Conservation (phyloP, 2,113 vertebrate species). For the Hippoglossus stenolepis region DNA sequence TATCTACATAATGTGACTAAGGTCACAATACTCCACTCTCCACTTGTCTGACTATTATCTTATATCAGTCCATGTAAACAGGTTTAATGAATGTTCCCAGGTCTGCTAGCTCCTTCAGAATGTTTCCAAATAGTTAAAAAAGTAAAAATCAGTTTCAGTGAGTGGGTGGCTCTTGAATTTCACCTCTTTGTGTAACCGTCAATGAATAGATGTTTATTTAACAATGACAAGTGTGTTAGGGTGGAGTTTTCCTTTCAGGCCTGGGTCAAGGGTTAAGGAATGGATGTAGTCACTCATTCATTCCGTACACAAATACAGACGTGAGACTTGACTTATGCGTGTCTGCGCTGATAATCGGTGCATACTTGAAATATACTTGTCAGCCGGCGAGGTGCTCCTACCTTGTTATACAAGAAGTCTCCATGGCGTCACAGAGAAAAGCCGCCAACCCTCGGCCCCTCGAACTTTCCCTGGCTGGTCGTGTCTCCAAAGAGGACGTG, state of each 20-base stretch:
- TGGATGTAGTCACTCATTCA: constrained; percentile 29
- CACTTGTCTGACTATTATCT: too few relatives aligned
- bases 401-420: constrained; percentile 30
- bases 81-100: background rate
- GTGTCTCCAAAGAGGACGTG: constrained; percentile 79
- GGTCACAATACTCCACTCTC: too few relatives aligned
- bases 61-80: too few relatives aligned
- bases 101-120: background rate
- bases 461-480: constrained; percentile 50
- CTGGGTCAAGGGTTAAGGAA: constrained; percentile 41
- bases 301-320: constrained; percentile 8
- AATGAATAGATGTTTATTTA: constrained; percentile 20
- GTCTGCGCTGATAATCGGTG: constrained; percentile 8
- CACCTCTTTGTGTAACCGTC: too few relatives aligned
- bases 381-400: background rate
- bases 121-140: too few relatives aligned
- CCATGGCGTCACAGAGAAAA: constrained; percentile 32
- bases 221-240: constrained; percentile 25
- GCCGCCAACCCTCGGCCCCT: constrained; percentile 18
- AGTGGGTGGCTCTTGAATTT: background rate
- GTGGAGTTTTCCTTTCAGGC: constrained; percentile 43
- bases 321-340: background rate
- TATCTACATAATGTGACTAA: too few relatives aligned
- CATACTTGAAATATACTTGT: constrained; percentile 22
- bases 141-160: too few relatives aligned